A percentile compares a stretch with the other conserved stretches of the same genome.
phyloP scores from a whole-genome alignment of 2,113 vertebrate genomes.

The Isurus oxyrinchus region DNA sequence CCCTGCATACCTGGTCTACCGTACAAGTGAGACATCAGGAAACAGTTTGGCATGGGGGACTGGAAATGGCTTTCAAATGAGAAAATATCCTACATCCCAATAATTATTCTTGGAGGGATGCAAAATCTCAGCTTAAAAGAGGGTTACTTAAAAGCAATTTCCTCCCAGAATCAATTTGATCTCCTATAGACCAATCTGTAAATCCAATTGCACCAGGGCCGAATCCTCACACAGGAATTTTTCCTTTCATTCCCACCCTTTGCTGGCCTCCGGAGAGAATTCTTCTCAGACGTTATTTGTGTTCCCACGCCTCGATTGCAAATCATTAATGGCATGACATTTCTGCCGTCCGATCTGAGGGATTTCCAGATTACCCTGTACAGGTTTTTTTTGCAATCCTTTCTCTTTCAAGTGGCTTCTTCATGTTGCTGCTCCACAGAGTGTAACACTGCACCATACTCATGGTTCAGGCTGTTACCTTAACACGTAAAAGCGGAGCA shows the following conservation, averaged over 20 bases:
- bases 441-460: not conserved
- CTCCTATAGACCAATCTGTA: not conserved
- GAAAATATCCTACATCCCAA: not conserved
- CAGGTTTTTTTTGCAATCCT: not conserved
- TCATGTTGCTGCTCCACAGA: not conserved
- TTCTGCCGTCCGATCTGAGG: not conserved
- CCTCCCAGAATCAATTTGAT: constrained; percentile 16
- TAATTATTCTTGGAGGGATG: not conserved
- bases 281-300: not conserved
- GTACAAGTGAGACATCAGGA: not conserved
- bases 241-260: not conserved
- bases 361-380: not conserved
- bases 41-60: not conserved
- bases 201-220: not conserved
- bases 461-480: not conserved
- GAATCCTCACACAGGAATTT: not conserved
- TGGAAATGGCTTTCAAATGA: not conserved
- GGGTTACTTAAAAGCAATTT: not conserved
- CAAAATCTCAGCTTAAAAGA: not conserved
- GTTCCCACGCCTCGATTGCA: constrained; percentile 19
- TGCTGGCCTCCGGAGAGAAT: not conserved
- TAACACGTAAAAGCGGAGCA: not conserved
- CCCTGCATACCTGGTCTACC: not conserved
- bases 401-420: not conserved
- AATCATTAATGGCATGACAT: constrained; percentile 12